Percentiles rank a stretch among this genome's conserved stretches.
Evolutionary conservation across 2,113 vertebrate genomes (phyloP).

Genomic region (Scolopax mira): DNA sequence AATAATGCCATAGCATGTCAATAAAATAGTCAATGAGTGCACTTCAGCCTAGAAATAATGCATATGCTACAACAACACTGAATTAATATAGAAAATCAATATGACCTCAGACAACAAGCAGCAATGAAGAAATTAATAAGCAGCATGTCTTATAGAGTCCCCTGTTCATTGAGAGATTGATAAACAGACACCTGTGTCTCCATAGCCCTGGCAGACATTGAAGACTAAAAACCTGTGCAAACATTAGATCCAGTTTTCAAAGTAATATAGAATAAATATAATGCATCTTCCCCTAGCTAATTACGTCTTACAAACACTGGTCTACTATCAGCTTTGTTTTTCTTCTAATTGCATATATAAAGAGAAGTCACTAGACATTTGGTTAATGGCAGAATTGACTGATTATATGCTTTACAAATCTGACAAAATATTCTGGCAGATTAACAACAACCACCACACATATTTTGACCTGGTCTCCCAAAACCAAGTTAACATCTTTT

Average conservation of each 20-base stretch:
- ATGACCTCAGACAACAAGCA: constrained; percentile 45
- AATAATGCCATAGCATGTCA: background rate
- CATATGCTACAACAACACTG: background rate
- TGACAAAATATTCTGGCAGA: background rate
- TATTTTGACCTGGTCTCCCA: background rate
- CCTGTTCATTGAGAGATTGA: background rate
- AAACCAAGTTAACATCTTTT: background rate
- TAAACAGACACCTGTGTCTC: constrained; percentile 33
- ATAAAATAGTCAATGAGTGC: background rate
- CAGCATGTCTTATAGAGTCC: constrained; percentile 5
- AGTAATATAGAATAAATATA: background rate
- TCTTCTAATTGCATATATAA: background rate
- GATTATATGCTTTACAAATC: background rate
- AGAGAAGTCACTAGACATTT: background rate
- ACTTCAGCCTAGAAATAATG: constrained; percentile 44
- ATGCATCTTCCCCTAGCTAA: background rate
- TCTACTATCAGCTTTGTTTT: background rate
- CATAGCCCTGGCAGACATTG: background rate
- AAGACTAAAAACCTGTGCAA: background rate
- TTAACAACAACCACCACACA: background rate
- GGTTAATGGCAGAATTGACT: background rate
- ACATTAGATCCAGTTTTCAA: background rate
- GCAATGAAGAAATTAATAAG: constrained; percentile 32
- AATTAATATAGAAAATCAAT: constrained; percentile 63
- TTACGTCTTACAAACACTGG: background rate